Evolutionary conservation across 2,113 vertebrate genomes (phyloP).

Genomic region (Elaphurus davidianus): DNA sequence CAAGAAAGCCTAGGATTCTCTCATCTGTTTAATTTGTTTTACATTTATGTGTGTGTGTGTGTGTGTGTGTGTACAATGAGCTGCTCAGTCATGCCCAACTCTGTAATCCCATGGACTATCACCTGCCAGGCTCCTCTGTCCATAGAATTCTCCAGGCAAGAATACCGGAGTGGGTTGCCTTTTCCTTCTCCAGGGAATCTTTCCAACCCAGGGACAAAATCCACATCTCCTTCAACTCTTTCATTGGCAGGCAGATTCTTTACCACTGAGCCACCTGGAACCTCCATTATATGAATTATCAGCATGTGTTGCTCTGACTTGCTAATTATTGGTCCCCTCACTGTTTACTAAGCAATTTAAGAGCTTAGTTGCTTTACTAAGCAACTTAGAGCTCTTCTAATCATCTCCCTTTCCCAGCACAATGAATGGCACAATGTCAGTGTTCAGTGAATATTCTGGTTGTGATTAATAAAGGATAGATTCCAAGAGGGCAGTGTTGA

Average conservation of each 20-base stretch:
- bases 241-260: neutral
- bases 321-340: neutral
- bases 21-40: neutral
- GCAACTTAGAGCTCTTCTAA: neutral
- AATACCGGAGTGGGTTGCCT: neutral
- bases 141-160: neutral
- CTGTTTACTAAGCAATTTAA: neutral
- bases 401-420: neutral
- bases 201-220: neutral
- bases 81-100: neutral
- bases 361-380: neutral
- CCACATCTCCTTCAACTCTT: neutral
- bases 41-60: neutral
- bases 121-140: neutral
- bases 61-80: neutral
- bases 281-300: neutral
- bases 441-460: neutral
- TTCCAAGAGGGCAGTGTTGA: neutral
- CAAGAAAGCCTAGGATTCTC: neutral
- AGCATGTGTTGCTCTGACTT: neutral
- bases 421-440: neutral
- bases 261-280: neutral
- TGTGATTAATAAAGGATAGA: neutral
- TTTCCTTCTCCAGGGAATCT: neutral
- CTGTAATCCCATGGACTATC: neutral